phyloP scores from a whole-genome alignment of 2,797 vertebrate genomes.

The Chrysocyon brachyurus region DNA sequence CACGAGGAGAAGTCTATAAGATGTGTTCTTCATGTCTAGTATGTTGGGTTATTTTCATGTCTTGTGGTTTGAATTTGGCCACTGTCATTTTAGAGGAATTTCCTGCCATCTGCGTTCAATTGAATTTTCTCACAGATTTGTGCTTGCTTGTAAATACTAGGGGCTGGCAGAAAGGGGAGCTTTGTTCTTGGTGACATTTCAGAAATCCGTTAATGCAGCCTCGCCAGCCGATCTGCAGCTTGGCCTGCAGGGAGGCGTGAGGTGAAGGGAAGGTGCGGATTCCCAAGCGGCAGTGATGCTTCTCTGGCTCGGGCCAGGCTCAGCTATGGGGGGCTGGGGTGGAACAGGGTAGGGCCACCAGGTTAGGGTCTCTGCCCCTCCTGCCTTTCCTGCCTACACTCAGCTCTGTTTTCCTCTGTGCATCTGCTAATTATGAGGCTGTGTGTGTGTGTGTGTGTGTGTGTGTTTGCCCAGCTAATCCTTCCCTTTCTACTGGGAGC shows the following conservation, averaged over 20 bases:
- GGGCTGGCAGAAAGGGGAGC: conserved; percentile 92
- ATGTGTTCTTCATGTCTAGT: conserved; percentile 91
- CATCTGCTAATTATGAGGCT: not conserved
- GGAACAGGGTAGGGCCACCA: not conserved
- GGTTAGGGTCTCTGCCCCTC: not conserved
- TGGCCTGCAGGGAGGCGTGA: not conserved
- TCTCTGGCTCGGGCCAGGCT: not conserved
- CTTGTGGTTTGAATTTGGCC: conserved; percentile 97
- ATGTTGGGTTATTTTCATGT: conserved; percentile 94
- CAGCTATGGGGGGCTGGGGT: not conserved
- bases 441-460: not conserved
- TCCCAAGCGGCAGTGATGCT: not conserved
- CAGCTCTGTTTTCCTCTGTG: not conserved
- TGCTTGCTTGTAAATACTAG: conserved; percentile 97
- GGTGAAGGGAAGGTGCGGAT: conserved; percentile 56
- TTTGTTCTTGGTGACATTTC: conserved; percentile 92
- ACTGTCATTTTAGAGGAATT: conserved; percentile 99
- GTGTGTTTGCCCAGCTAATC: not conserved
- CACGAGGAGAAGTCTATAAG: conserved; percentile 92
- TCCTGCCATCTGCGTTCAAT: conserved; percentile 99
- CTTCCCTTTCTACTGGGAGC: not conserved
- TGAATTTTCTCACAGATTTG: conserved; percentile 96
- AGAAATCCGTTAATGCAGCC: conserved; percentile 87
- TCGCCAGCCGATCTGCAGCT: conserved; percentile 46
- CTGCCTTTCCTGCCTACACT: not conserved